phyloP scores from a whole-genome alignment of 30 jellyfish, hydroid and myxozoan genomes.

The Aurelia sp. region DNA sequence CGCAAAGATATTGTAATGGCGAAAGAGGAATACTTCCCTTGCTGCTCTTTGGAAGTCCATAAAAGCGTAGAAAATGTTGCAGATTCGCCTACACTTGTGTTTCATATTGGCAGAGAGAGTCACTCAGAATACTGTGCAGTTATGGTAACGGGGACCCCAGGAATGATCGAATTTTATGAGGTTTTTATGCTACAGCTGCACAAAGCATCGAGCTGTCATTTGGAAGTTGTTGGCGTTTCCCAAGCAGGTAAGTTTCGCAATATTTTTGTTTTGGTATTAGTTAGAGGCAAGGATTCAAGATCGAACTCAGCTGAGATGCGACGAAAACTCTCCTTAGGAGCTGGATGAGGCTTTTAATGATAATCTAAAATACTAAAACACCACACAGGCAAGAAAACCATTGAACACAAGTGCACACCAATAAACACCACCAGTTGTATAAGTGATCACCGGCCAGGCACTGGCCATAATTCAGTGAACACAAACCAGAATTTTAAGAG shows the following conservation, averaged over 20 bases:
- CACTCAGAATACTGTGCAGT: constrained; percentile 60
- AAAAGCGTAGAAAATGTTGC: constrained; percentile 62
- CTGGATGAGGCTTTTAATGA: too few relatives aligned
- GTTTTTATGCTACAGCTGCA: constrained; percentile 62
- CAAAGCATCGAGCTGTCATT: constrained; percentile 28
- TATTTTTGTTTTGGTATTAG: too few relatives aligned
- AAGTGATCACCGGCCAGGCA: too few relatives aligned
- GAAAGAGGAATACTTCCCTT: constrained; percentile 12
- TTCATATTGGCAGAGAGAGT: constrained; percentile 45
- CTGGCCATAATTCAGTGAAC: too few relatives aligned
- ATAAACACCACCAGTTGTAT: too few relatives aligned
- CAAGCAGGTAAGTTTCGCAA: constrained; percentile 83
- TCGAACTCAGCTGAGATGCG: too few relatives aligned
- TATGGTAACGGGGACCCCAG: constrained; percentile 93
- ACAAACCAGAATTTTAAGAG: too few relatives aligned
- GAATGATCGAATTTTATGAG: constrained; percentile 85
- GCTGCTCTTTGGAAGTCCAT: constrained; percentile 52
- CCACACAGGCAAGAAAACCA: too few relatives aligned
- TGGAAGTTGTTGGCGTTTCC: constrained; percentile 75
- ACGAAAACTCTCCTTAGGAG: too few relatives aligned
- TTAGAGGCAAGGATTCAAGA: too few relatives aligned
- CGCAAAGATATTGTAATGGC: background rate
- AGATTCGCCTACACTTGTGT: constrained; percentile 56
- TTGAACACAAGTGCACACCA: too few relatives aligned
- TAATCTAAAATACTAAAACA: too few relatives aligned